Evolutionary conservation across 2,888 invertebrate species (phyloP).

Genomic region (Eurytoma adleriae): DNA sequence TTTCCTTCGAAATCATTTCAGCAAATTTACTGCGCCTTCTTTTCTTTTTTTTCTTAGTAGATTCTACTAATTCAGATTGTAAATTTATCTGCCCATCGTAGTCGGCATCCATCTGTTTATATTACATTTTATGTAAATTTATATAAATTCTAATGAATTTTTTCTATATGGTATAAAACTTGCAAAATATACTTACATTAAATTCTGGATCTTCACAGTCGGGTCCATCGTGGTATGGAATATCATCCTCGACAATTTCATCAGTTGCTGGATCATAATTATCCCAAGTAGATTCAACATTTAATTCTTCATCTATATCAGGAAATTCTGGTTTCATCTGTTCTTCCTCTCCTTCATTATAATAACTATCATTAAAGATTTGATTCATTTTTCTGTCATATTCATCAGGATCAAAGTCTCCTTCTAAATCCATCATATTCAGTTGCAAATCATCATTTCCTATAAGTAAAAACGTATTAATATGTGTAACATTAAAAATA

Average conservation of each 20-base stretch:
- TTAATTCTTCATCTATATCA: slow-evolving; percentile 85
- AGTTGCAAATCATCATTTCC: slow-evolving; percentile 71
- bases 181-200: slow-evolving; percentile 78
- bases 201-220: slow-evolving; percentile 91
- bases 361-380: slow-evolving; percentile 92
- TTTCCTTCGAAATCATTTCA: slow-evolving; percentile 84
- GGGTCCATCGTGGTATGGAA: slow-evolving; percentile 72
- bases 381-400: slow-evolving; percentile 92
- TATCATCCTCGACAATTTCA: slow-evolving; percentile 67
- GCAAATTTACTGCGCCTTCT: slow-evolving; percentile 87
- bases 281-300: slow-evolving; percentile 83
- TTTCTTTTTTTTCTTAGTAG: slow-evolving; percentile 80
- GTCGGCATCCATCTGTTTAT: slow-evolving; percentile 90
- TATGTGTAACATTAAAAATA: background rate
- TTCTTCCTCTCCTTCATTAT: slow-evolving; percentile 80
- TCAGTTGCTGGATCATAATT: slow-evolving; percentile 78
- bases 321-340: slow-evolving; percentile 91
- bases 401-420: slow-evolving; percentile 92
- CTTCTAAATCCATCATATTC: slow-evolving; percentile 83
- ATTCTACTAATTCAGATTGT: slow-evolving; percentile 79
- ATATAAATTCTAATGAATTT: background rate
- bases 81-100: slow-evolving; percentile 80
- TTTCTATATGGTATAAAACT: background rate
- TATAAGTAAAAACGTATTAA: slow-evolving; percentile 47
- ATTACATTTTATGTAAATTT: background rate